Base-by-base conservation (phyloP, 2,797 vertebrate species). In the Liasis olivaceus region DNA sequence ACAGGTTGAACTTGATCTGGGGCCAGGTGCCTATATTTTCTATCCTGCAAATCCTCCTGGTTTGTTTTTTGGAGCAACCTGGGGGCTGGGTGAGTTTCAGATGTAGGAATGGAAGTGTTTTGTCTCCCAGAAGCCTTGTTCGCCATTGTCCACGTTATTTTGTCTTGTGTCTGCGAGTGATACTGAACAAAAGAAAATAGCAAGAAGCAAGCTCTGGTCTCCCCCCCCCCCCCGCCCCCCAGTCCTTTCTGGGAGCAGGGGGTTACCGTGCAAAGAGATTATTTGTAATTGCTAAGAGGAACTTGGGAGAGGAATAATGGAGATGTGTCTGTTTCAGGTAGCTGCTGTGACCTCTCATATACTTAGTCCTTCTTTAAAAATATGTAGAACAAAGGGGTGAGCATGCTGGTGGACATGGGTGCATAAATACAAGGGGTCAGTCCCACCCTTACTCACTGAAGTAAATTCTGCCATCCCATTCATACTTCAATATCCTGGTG, bases 201-300 rank as follows among this genome's bases (percentile, higher is more conserved):
- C 28, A 12, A 26, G 13, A 24, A 20, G 1, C 2, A 4, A 13
- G 58, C 26, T 5, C 56, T 62, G 64, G 28, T 69, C 8, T 7
- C 51, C 12, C 1, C 3, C 28, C 0, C 9, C 51, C 15, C 5
- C 22, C 51, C 15, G 3, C 22, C 3, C 2, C 22, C 56, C 31
- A 17, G 56, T 20, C 86, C 66, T 58, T n/a, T 20, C 72, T 11
- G 26, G 20, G 7, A 42, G 84, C 51, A 63, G 56, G 47, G 9
- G n/a, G 28, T 3, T 64, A n/a, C 20, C 58, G 4, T 51, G 51
- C 26, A 14, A 59, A 91, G 63, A 20, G 63, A 60, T 88, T 28
- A 24, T 24, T 24, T 12, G 26, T 63, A 90, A 84, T 47, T 7
- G 36, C 9, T 28, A 14, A 91, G 59, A 31, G 36, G 60, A 47